phyloP scores from a whole-genome alignment of 1,140 invertebrate genomes.

The Frieseomelitta varia region DNA sequence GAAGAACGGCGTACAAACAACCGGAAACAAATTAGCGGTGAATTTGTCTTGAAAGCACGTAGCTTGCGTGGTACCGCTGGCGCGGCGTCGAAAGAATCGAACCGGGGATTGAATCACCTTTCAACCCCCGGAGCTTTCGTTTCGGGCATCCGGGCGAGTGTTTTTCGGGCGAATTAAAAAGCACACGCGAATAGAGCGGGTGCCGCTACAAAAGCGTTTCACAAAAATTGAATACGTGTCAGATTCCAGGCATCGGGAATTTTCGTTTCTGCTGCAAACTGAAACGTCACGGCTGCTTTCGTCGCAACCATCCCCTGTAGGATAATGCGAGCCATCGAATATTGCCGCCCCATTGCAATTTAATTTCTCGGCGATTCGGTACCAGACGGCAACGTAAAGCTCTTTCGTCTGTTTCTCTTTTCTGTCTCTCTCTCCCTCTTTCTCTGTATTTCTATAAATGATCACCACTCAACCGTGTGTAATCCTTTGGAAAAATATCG shows the following conservation, averaged over 20 bases:
- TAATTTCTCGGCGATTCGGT: background rate
- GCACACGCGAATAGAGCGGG: background rate
- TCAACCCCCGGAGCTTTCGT: background rate
- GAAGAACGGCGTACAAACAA: background rate
- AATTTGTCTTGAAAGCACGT: background rate
- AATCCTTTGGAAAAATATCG: constrained; percentile 19
- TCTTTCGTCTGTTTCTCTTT: background rate
- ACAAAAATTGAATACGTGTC: constrained; percentile 16
- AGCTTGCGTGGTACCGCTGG: background rate
- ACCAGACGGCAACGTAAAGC: background rate
- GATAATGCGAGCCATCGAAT: background rate
- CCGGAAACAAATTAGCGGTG: background rate
- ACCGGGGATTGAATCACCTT: background rate
- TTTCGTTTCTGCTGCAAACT: background rate
- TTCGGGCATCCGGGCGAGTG: background rate
- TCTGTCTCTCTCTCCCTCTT: too few species aligned
- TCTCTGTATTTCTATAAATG: background rate
- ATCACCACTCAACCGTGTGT: background rate
- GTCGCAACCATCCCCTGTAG: background rate
- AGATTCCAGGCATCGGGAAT: background rate
- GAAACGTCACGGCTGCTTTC: constrained; percentile 4
- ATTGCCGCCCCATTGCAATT: background rate
- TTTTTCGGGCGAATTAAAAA: background rate
- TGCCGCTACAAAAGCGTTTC: background rate
- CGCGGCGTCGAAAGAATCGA: background rate